Conservation (phyloP, 2,888 invertebrate genomes). For the Syrista parreyssii region DNA sequence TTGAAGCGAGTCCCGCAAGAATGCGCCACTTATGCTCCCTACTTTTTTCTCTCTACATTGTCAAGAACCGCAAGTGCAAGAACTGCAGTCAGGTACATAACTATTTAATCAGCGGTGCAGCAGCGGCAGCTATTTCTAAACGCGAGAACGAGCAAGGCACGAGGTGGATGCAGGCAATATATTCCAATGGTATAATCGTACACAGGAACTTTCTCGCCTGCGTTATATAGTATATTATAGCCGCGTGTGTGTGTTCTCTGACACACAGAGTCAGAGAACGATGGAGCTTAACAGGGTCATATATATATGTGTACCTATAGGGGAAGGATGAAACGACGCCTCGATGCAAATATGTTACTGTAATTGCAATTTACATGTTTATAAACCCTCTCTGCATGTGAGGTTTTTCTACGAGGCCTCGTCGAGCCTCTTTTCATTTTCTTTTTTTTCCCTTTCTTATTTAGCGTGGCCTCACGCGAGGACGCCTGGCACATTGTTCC, state of each 20-base stretch:
- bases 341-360: slow-evolving; percentile 16
- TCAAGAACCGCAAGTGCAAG: background rate
- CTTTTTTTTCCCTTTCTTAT: background rate
- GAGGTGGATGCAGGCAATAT: background rate
- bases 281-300: background rate
- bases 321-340: slow-evolving; percentile 9
- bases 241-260: no score
- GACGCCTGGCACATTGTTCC: slow-evolving; percentile 10
- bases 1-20: background rate
- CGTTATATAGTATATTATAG: no score
- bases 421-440: slow-evolving; percentile 4
- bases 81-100: background rate
- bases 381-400: slow-evolving; percentile 8
- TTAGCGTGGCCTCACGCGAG: slow-evolving; percentile 16
- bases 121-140: background rate
- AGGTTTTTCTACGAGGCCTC: slow-evolving; percentile 27
- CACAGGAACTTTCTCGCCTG: background rate
- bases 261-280: background rate
- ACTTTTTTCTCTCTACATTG: background rate
- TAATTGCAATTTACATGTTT: slow-evolving; percentile 25
- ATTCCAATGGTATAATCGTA: background rate
- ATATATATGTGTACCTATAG: background rate
- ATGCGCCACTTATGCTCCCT: background rate
- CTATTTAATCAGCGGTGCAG: background rate
- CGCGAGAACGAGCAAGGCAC: background rate